Conservation (phyloP, 2,888 invertebrate genomes). For the Agrochola lota region DNA sequence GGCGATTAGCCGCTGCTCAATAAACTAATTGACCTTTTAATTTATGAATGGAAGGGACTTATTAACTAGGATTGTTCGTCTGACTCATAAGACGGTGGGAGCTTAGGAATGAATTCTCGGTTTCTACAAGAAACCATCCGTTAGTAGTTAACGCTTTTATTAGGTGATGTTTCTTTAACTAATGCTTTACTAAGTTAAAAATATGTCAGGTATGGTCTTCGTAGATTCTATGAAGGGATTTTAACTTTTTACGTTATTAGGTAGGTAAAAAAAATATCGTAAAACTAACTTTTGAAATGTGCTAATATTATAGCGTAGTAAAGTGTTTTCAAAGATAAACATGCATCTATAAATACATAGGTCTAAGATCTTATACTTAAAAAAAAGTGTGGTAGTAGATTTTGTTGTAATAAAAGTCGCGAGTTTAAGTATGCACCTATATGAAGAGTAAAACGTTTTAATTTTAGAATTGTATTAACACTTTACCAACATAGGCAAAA, state of each 20-base stretch:
- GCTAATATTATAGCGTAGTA: not conserved
- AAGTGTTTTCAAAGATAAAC: not conserved
- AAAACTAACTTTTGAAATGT: not conserved
- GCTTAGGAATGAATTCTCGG: slow-evolving; percentile 16
- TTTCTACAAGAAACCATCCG: not conserved
- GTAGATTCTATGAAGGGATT: not conserved
- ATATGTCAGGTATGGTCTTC: too few species aligned
- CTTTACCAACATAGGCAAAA: not conserved
- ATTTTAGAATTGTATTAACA: not conserved
- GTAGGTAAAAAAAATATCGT: too few species aligned
- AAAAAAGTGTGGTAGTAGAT: not conserved
- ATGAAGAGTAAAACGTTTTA: not conserved
- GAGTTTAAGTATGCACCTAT: not conserved
- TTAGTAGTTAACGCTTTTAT: not conserved
- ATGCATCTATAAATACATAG: not conserved
- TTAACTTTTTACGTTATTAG: not conserved
- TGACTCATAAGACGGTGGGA: slow-evolving; percentile 37
- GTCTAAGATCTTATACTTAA: not conserved
- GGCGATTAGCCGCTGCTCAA: slow-evolving; percentile 63
- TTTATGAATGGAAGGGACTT: slow-evolving; percentile 62
- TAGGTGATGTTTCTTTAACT: too few species aligned
- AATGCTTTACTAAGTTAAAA: too few species aligned
- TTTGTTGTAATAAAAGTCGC: not conserved
- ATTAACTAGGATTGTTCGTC: slow-evolving; percentile 23
- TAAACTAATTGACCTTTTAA: slow-evolving; percentile 79